Evolutionary conservation across 2,113 vertebrate species (phyloP).

Genomic region (Heterotilapia buettikoferi): DNA sequence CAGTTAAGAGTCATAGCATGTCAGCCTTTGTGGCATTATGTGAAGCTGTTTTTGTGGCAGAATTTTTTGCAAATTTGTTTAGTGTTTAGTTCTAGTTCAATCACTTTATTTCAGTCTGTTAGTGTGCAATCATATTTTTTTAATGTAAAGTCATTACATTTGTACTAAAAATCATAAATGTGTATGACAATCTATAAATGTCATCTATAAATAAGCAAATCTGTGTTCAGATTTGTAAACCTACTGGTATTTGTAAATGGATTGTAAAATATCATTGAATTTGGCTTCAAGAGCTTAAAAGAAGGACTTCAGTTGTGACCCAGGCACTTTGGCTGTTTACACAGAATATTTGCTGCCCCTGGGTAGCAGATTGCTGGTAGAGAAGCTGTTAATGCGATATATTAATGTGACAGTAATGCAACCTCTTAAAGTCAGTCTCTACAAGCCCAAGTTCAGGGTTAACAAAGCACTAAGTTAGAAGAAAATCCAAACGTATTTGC

Average conservation of each 20-base stretch:
- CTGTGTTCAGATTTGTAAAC: not conserved
- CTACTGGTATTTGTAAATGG: not conserved
- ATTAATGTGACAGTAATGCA: not conserved
- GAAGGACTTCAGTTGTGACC: not conserved
- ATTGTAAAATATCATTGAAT: not conserved
- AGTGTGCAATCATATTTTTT: not conserved
- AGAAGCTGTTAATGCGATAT: not conserved
- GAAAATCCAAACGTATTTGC: not conserved
- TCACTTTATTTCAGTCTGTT: not conserved
- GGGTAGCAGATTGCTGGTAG: not conserved
- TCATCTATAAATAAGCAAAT: not conserved
- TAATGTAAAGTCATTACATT: not conserved
- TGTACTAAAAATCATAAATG: not conserved
- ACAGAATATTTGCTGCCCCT: not conserved
- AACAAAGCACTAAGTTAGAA: not conserved
- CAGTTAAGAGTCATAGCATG: rapidly evolving
- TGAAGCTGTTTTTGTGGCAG: not conserved
- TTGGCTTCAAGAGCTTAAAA: not conserved
- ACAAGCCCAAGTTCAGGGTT: not conserved
- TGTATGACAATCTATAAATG: not conserved
- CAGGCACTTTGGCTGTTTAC: not conserved
- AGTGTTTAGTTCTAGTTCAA: not conserved
- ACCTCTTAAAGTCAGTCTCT: rapidly evolving
- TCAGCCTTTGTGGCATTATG: rapidly evolving
- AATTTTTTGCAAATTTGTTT: not conserved